Evolutionary conservation across 2,888 invertebrate species (phyloP), one percentile per base, ranked within the genome.

Genomic region (Thymelicus sylvestris): DNA sequence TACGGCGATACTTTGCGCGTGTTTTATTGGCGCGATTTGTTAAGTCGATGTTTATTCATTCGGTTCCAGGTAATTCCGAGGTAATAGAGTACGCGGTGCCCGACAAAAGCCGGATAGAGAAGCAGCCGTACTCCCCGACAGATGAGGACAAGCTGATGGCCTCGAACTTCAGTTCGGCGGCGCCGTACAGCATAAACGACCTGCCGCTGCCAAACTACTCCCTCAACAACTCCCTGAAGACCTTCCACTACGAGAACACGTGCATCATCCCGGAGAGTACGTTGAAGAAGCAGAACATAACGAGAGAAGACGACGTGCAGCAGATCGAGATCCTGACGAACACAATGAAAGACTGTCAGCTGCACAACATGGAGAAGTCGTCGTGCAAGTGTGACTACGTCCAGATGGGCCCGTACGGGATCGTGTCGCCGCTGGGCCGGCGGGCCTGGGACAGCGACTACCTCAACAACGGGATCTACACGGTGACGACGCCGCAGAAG

Each of bases 201-300:
- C 79, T 95, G 60, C 95, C 95, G n/a, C 77, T 95, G 64, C 95
- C 95, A 2, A 95, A 95, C 80, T 95, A 95, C 80, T 95, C 94
- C 47, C 86, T 95, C 61, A 94, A 95, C 75, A 95, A 95, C 81
- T 94, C 95, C 7, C 83, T 94, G 5, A 92, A 93, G 74, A 94
- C 93, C 71, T 94, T 94, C 81, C 93, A 94, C 74, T 92, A 92
- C 67, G 93, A 94, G 76, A 92, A 93, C 74, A 92, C 90, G 15
- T 92, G 94, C 69, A 91, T 93, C 74, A 87, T 91, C 78, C 93
- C 94, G 19, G 93, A 93, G 44, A 93, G 87, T 73, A 89, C 93
- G 8, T 78, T 92, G 24, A 92, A 90, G 75, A 93, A 92, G 77
- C 88, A 87, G 68, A 91, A 90, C 68, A 87, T 90, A 24, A 91